phyloP scores from a whole-genome alignment of 2,888 invertebrate species.

The Meghimatium bilineatum region DNA sequence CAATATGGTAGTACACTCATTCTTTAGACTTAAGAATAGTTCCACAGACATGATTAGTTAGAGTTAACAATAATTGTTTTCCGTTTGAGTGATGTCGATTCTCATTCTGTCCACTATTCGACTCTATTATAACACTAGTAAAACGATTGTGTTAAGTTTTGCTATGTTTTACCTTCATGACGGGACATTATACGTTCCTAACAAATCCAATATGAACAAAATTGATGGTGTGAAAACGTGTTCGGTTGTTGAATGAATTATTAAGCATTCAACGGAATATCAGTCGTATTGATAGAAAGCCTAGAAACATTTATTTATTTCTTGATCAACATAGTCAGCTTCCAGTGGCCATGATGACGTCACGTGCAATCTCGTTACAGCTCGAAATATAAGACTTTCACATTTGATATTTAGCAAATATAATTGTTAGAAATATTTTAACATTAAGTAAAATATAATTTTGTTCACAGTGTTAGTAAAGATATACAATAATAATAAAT shows the following conservation, averaged over 20 bases:
- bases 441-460: not conserved
- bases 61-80: too few relatives aligned
- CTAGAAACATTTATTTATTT: constrained; percentile 41
- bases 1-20: too few relatives aligned
- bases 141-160: too few relatives aligned
- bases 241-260: constrained; percentile 10
- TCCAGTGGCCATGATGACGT: constrained; percentile 72
- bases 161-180: constrained; percentile 83
- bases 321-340: constrained; percentile 54
- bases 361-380: constrained; percentile 68
- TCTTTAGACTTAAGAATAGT: too few relatives aligned
- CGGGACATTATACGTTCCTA: constrained; percentile 86
- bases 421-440: not conserved
- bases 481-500: not conserved
- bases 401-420: not conserved
- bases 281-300: not conserved
- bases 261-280: constrained; percentile 27
- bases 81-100: too few relatives aligned
- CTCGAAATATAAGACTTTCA: constrained; percentile 1
- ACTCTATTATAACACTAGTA: too few relatives aligned
- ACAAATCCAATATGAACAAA: constrained; percentile 37
- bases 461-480: not conserved
- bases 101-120: too few relatives aligned
- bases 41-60: too few relatives aligned
- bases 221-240: constrained; percentile 26